Conservation (phyloP, 2,113 vertebrate species). For the Pseudorectes ferrugineus region DNA sequence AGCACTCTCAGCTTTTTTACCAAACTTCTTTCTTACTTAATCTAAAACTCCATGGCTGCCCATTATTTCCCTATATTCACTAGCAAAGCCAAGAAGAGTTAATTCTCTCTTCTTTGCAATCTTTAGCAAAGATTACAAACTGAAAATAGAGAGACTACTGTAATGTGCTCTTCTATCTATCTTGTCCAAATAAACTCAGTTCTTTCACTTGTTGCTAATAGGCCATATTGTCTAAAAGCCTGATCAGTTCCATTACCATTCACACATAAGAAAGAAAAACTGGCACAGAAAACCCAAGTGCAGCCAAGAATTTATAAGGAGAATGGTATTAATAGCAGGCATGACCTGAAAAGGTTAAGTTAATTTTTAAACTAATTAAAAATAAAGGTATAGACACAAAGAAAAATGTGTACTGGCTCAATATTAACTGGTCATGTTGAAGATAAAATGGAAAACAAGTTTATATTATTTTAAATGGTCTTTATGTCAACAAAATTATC, state of each 20-base stretch:
- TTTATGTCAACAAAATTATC: not conserved
- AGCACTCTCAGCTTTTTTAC: not conserved
- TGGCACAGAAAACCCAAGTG: not conserved
- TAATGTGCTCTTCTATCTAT: not conserved
- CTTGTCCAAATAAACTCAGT: not conserved
- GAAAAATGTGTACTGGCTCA: not conserved
- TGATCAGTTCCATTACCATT: not conserved
- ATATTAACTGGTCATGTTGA: not conserved
- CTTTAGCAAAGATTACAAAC: not conserved
- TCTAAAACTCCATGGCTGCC: not conserved
- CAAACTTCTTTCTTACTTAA: not conserved
- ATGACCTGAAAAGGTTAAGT: not conserved
- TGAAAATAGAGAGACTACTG: not conserved
- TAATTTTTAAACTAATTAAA: not conserved
- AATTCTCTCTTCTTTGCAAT: not conserved
- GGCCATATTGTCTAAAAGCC: not conserved
- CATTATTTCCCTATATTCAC: not conserved
- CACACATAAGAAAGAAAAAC: not conserved
- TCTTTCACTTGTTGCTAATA: not conserved
- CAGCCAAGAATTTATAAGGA: not conserved
- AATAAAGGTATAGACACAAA: not conserved
- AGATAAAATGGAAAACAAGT: not conserved
- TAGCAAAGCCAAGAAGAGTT: not conserved
- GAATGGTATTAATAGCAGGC: not conserved
- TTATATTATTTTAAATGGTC: not conserved